These are phyloP conservation scores for Crocidura indochinensis DNA, from an alignment of 2,797 vertebrate genomes.

Conservation along the genomic window DNA sequence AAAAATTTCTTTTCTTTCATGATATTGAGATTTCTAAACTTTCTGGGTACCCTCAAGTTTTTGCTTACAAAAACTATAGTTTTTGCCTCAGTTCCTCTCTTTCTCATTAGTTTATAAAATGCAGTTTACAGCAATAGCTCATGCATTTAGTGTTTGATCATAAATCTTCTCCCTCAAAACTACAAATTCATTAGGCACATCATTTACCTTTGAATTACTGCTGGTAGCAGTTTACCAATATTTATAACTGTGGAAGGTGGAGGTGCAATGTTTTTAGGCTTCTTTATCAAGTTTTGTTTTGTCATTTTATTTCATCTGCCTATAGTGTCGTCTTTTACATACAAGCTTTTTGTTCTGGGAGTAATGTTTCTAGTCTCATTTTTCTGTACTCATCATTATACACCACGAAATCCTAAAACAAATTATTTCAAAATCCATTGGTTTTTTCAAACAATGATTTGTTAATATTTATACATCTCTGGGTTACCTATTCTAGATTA, in stretches of 20 bases:
- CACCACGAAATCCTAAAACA: constrained; percentile 8
- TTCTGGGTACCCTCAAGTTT: constrained; percentile 2
- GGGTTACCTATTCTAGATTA: background rate
- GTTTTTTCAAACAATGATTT: background rate
- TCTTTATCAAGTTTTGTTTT: background rate
- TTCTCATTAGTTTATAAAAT: constrained; percentile 25
- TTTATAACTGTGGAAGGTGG: background rate
- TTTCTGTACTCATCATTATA: constrained; percentile 25
- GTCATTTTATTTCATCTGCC: background rate
- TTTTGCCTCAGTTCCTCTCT: constrained; percentile 2
- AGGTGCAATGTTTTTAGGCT: constrained; percentile 9
- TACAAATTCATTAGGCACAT: background rate
- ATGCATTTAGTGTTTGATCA: background rate
- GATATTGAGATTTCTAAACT: background rate
- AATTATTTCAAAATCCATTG: constrained; percentile 31
- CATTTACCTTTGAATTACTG: background rate
- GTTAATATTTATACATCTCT: background rate
- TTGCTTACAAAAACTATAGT: constrained; percentile 25
- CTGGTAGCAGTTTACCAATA: background rate
- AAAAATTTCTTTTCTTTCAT: constrained; percentile 12
- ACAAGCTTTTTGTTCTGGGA: background rate
- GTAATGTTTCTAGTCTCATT: background rate
- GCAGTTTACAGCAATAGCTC: background rate
- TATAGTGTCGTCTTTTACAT: background rate
- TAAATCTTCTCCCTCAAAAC: background rate